Conservation (phyloP, 2,888 invertebrate species). For the Ypsolopha sequella region DNA sequence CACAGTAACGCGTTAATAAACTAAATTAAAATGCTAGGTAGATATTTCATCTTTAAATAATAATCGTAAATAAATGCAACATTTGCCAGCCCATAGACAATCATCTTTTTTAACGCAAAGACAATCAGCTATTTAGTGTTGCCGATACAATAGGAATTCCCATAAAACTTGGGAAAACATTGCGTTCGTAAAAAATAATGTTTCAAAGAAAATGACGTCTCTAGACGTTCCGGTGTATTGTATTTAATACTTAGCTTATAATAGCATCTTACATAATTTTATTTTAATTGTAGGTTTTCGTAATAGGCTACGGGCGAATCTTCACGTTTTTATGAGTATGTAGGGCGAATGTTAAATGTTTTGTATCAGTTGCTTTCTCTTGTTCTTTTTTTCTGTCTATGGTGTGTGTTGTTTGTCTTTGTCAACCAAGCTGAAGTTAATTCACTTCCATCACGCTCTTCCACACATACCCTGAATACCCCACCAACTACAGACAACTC, state of each 20-base stretch:
- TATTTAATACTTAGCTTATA: not conserved
- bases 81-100: not conserved
- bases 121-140: conserved; percentile 1
- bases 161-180: not conserved
- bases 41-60: no score
- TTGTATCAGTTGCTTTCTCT: no score
- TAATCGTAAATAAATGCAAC: no score
- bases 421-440: no score
- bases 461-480: no score
- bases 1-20: no score
- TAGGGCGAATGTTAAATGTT: not conserved
- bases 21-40: no score
- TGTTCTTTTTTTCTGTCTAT: not conserved
- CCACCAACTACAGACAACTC: no score
- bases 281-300: not conserved
- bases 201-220: no score
- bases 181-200: not conserved
- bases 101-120: not conserved
- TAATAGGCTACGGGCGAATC: not conserved
- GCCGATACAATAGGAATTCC: not conserved
- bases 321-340: not conserved
- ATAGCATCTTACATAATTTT: not conserved
- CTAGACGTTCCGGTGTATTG: not conserved
- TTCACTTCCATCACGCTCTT: no score
- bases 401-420: no score